Conservation (phyloP, 2,888 invertebrate genomes). For the Drosophila greeni region DNA sequence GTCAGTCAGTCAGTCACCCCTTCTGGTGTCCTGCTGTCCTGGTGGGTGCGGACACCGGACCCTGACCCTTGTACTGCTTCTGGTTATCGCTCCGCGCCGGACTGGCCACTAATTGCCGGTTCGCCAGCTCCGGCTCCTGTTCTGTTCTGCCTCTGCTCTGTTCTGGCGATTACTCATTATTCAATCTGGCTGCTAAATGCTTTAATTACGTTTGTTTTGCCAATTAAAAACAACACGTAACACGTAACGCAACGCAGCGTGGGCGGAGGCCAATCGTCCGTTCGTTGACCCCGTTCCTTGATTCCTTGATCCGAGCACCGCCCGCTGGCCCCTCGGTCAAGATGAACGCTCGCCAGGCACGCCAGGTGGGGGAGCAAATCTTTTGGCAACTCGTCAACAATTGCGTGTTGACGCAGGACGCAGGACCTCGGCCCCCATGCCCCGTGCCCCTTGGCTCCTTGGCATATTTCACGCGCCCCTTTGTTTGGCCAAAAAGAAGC, state of each 20-base stretch:
- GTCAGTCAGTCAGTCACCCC: constrained; percentile 2
- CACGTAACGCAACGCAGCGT: constrained; percentile 8
- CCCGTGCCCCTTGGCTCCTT: neutral
- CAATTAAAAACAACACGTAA: constrained; percentile 64
- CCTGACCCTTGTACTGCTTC: neutral
- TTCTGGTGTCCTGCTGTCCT: neutral
- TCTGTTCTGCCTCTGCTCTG: neutral
- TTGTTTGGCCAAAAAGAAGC: constrained; percentile 34
- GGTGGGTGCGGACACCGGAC: neutral
- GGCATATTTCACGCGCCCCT: constrained; percentile 49
- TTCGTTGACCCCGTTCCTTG: constrained; percentile 54
- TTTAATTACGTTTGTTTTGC: constrained; percentile 67
- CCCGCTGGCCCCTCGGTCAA: constrained; percentile 17
- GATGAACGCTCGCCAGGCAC: constrained; percentile 59
- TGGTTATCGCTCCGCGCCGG: constrained; percentile 7
- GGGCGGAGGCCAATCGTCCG: constrained; percentile 47
- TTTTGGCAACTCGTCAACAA: constrained; percentile 45
- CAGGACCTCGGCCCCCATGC: constrained; percentile 6
- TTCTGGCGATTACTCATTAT: constrained; percentile 58
- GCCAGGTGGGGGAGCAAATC: constrained; percentile 60
- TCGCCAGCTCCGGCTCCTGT: constrained; percentile 15
- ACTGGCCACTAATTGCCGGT: constrained; percentile 49
- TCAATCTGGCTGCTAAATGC: constrained; percentile 64
- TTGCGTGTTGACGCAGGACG: constrained; percentile 57
- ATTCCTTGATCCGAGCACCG: neutral